Conservation (phyloP, 2,888 invertebrate genomes). For the Dioctria rufipes region DNA sequence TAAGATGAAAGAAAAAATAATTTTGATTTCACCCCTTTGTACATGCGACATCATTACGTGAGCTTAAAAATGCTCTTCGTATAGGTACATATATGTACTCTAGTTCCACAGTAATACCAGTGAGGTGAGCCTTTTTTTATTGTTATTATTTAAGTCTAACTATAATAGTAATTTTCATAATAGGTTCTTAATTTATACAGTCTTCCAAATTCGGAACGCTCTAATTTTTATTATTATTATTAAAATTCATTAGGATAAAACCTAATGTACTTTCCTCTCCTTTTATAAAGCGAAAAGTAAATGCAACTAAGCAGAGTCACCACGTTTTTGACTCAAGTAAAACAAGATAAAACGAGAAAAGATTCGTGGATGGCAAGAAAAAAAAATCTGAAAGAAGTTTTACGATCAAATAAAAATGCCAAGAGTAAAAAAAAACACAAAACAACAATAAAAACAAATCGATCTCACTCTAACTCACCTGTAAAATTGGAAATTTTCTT, state of each 20-base stretch:
- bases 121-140: too few species aligned
- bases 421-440: conserved; percentile 31
- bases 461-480: conserved; percentile 58
- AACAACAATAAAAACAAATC: conserved; percentile 3
- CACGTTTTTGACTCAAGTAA: conserved; percentile 34
- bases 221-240: too few species aligned
- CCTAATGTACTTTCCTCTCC: conserved; percentile 21
- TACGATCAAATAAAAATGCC: conserved; percentile 49
- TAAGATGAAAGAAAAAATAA: too few species aligned
- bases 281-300: conserved; percentile 37
- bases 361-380: conserved; percentile 15
- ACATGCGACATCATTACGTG: too few species aligned
- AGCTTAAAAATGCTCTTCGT: too few species aligned
- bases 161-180: too few species aligned
- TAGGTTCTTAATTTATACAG: too few species aligned
- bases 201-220: too few species aligned
- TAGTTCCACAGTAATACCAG: too few species aligned
- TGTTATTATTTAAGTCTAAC: too few species aligned
- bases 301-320: conserved; percentile 39
- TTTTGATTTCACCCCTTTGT: too few species aligned
- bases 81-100: too few species aligned
- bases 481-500: conserved; percentile 57
- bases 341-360: conserved; percentile 31
- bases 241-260: conserved; percentile 42
- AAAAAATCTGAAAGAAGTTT: conserved; percentile 39